Evolutionary conservation across 1,140 invertebrate genomes (phyloP), one percentile per base, ranked within the genome.

Genomic region (Lycorma delicatula): DNA sequence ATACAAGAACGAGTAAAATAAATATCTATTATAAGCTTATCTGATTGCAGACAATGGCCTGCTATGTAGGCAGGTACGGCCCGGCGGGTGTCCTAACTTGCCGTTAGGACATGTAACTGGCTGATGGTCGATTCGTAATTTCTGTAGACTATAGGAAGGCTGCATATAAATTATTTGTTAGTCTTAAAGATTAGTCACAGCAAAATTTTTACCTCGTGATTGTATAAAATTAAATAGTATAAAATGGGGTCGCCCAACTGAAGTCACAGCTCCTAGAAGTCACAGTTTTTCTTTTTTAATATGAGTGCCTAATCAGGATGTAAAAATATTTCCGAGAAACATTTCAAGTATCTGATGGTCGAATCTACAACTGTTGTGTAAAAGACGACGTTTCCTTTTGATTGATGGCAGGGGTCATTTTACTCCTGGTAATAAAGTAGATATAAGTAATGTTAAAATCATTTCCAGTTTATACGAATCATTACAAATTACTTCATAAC

Each of bases 401-500:
- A 23, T 34, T 54, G 58, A 60, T 60, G 22, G 48, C 20, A 44
- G 58, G 28, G 46, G 28, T 16, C 4, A 44, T 18, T 48, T 12
- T 48, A 25, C 34, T 36, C 26, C 58, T 49, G 49, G 58, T 18
- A 60, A 60, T 55, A 60, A 60, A 47, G 41, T 60, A 46, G 53
- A 60, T 50, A 36, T 48, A 23, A 49, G 52, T 49, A 44, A 60
- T 58, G 48, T 60, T 60, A 47, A 61, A 56, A 28, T 59, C 11
- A 47, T 62, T 62, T 62, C 60, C 54, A 34, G 57, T 48, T 23
- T 59, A 59, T 34, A 48, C 1, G 47, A 59, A 54, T 28, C 60
- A 62, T 34, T 62, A 62, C 28, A 66, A 72, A 0, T 69, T 69
- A 59, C 68, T 71, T 48, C 72, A 68, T 62, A 73, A 71, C 38